Evolutionary conservation across 2,888 invertebrate species (phyloP).

Genomic region (Plebejus argus): DNA sequence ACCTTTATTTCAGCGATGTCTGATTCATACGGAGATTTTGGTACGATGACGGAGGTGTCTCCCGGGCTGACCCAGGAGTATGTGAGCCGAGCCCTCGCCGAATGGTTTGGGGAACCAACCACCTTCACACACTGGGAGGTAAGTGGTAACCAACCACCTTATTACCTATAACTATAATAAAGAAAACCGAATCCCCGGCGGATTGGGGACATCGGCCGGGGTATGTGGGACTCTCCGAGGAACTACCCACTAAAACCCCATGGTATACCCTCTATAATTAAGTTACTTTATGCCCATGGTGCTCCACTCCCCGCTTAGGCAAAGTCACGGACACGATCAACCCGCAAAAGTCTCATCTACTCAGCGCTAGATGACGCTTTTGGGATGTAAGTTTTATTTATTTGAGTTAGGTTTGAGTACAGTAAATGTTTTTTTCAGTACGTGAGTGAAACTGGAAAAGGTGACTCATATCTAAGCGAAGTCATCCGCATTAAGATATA

Average conservation of each 20-base stretch:
- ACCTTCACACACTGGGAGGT: constrained; percentile 72
- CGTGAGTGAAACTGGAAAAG: constrained; percentile 77
- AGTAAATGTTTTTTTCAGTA: constrained; percentile 58
- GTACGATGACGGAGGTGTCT: constrained; percentile 56
- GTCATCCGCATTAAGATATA: constrained; percentile 81
- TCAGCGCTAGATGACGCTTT: too few relatives aligned
- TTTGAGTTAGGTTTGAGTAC: not conserved
- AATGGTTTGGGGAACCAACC: constrained; percentile 61
- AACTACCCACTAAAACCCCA: too few relatives aligned
- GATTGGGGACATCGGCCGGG: too few relatives aligned
- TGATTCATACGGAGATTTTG: constrained; percentile 50
- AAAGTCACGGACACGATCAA: too few relatives aligned
- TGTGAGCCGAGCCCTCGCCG: constrained; percentile 55
- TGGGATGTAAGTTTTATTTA: too few relatives aligned
- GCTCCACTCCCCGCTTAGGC: too few relatives aligned
- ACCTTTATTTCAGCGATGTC: constrained; percentile 36
- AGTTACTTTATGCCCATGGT: too few relatives aligned
- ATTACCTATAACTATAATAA: too few relatives aligned
- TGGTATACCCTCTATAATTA: too few relatives aligned
- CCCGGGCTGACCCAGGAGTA: constrained; percentile 58
- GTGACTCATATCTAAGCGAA: constrained; percentile 86
- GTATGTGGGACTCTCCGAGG: too few relatives aligned
- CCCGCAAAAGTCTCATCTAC: too few relatives aligned
- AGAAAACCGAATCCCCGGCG: too few relatives aligned
- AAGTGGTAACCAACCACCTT: constrained; percentile 32